Evolutionary conservation across 2,797 vertebrate species (phyloP).

Genomic region (Iguana delicatissima): DNA sequence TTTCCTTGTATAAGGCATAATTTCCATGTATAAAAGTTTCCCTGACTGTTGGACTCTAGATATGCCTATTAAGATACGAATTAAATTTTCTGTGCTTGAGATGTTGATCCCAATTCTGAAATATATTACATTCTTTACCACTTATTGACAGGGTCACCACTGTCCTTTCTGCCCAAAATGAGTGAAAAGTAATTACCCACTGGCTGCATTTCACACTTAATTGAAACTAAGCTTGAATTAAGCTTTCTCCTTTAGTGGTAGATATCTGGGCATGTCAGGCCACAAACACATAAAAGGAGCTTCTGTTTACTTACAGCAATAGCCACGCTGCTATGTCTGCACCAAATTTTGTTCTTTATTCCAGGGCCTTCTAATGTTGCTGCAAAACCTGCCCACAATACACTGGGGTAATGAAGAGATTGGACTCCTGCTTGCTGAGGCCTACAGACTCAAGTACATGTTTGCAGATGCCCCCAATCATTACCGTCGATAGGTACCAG

Average conservation of each 20-base stretch:
- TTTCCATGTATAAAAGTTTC: neutral
- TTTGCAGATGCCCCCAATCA: conserved; percentile 98
- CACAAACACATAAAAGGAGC: neutral
- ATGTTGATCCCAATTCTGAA: neutral
- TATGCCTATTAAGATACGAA: neutral
- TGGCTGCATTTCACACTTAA: neutral
- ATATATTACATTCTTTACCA: neutral
- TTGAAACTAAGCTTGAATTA: neutral
- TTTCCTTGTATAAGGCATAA: neutral
- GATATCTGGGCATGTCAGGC: neutral
- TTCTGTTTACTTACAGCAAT: neutral
- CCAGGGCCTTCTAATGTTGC: conserved; percentile 96
- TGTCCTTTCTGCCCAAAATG: neutral
- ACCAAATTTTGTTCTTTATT: conserved; percentile 53
- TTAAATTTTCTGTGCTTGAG: neutral
- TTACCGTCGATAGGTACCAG: conserved; percentile 91
- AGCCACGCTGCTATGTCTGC: neutral
- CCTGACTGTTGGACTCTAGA: neutral
- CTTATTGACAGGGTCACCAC: neutral
- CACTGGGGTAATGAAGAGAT: conserved; percentile 99
- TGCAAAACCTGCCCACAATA: conserved; percentile 98
- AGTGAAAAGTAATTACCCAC: neutral
- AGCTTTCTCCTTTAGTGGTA: neutral
- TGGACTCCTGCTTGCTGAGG: conserved; percentile 95
- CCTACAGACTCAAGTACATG: conserved; percentile 99